A percentile compares a stretch with the other conserved stretches of the same genome.
phyloP scores from a whole-genome alignment of 2,888 invertebrate genomes.

The Coecobrya sp. region DNA sequence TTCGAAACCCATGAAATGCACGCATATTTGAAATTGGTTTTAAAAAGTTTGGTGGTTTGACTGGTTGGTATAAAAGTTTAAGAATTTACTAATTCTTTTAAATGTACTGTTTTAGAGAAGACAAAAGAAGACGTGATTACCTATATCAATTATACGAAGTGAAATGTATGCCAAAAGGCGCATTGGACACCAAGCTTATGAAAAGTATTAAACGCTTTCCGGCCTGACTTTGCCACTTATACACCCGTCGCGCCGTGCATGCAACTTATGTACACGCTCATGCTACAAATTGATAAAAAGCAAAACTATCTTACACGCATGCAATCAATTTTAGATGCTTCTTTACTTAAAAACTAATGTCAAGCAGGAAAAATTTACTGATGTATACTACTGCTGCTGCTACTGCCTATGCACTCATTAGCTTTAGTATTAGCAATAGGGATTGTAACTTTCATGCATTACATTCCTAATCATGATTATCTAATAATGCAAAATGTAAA shows the following conservation, averaged over 20 bases:
- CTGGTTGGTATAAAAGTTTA: background rate
- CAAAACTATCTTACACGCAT: constrained; percentile 43
- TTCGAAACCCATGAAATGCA: background rate
- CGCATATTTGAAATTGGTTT: background rate
- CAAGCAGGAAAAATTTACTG: background rate
- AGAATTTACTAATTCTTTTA: background rate
- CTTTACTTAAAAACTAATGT: constrained; percentile 66
- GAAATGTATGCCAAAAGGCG: constrained; percentile 65
- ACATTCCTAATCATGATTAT: constrained; percentile 51
- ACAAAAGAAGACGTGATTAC: constrained; percentile 48
- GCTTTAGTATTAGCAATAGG: constrained; percentile 19
- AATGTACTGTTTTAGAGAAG: constrained; percentile 56
- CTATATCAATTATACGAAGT: constrained; percentile 34
- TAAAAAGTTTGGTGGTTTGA: background rate
- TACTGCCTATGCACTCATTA: constrained; percentile 2
- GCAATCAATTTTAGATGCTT: constrained; percentile 57
- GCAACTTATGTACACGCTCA: background rate
- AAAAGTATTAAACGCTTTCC: constrained; percentile 21
- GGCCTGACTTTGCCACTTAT: constrained; percentile 25
- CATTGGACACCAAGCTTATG: constrained; percentile 67
- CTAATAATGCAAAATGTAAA: constrained; percentile 79
- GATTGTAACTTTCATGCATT: background rate
- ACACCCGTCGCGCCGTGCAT: background rate
- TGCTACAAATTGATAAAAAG: background rate
- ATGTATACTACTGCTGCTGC: background rate